Evolutionary conservation across 2,113 vertebrate genomes (phyloP).

Genomic region (Malurus cyaneus): DNA sequence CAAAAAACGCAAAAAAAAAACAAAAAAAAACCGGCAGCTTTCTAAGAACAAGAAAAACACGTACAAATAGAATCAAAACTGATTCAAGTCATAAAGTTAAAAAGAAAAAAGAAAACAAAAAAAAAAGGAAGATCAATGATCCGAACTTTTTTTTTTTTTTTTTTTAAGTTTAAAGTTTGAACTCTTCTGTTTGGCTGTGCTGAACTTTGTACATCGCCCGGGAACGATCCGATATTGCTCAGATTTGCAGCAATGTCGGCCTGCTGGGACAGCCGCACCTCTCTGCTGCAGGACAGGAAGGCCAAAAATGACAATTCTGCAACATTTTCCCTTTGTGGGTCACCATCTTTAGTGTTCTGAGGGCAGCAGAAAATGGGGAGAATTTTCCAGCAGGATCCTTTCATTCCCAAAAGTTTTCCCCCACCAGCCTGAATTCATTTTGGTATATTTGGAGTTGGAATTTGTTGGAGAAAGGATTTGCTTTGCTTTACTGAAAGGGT

Average conservation of each 20-base stretch:
- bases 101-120: constrained; percentile 63
- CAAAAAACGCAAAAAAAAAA: background rate
- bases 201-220: constrained; percentile 13
- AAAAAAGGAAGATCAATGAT: constrained; percentile 83
- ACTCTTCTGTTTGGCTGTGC: constrained; percentile 66
- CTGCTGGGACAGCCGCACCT: background rate
- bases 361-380: background rate
- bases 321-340: background rate
- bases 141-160: constrained; percentile 62
- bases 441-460: background rate
- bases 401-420: background rate
- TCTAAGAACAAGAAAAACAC: constrained; percentile 72
- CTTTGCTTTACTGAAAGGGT: background rate
- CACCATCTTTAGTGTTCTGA: background rate
- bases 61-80: constrained; percentile 78
- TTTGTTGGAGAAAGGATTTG: background rate
- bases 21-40: constrained; percentile 69
- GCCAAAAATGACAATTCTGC: background rate
- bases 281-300: background rate
- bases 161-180: constrained; percentile 61
- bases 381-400: background rate
- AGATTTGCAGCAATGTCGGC: background rate
- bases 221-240: constrained; percentile 21
- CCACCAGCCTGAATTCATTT: background rate
- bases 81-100: constrained; percentile 78